Evolutionary conservation across 2,888 invertebrate genomes (phyloP), one percentile per base, ranked within the genome.

Genomic region (Pammene fasciana): DNA sequence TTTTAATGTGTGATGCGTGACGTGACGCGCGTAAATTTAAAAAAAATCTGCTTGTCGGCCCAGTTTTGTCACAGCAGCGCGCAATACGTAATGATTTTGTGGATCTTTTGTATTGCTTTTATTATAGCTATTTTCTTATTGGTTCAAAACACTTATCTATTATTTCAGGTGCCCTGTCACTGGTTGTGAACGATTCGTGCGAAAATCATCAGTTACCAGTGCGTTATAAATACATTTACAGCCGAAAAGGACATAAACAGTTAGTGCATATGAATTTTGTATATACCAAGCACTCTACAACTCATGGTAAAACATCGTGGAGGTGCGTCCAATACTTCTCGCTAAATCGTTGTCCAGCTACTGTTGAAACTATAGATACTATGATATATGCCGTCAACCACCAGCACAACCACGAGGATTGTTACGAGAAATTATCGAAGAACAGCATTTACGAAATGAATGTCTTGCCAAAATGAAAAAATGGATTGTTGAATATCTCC

Each of bases 191-290:
- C 72, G 91, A 88, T 74, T 79, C 86, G 9, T 85, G 82, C 72
- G 90, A 91, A 70, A 86, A 79, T 72, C 86, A 86, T 46, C 81
- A 85, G 66, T 78, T 92, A 57, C 93, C 93, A 11, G 84, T 82
- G 26, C 85, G 90, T 48, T 93, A 93, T 80, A 92, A 89, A 74
- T 93, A 93, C 76, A 93, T 93, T 77, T 93, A 90, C 79, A 93
- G 93, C 78, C 87, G 93, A 68, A 93, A 93, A 76, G 93, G 93
- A 5, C 93, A 93, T 78, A 93, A 93, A 81, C 93, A 93, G 74
- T 82, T 93, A 75, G 93, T 93, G 56, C 90, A 93, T 81, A 89
- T 88, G 88, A 93, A 93, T 79, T 93, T 93, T 80, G 93, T 93
- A 43, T 93, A 93, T 75, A 93, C 93, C 8, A 93, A 93, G 81